phyloP scores from a whole-genome alignment of 64 coral and sea anemone genomes.

The Exaiptasia diaphana region DNA sequence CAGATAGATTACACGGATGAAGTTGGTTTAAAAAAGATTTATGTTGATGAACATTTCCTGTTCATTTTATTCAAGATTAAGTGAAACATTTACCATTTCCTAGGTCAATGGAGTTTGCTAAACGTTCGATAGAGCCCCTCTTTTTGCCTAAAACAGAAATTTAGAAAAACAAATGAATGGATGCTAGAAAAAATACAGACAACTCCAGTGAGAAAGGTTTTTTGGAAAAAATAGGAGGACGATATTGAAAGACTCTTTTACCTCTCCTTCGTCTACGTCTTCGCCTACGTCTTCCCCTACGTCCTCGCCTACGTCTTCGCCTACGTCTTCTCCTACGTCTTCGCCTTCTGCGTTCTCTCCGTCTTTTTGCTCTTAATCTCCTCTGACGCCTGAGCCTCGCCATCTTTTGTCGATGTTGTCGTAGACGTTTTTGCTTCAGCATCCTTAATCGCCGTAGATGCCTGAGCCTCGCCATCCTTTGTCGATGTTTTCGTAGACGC shows the following conservation, averaged over 20 bases:
- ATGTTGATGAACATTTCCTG: too few relatives aligned
- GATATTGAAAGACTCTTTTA: too few relatives aligned
- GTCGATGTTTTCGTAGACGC: neutral
- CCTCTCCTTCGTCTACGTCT: neutral
- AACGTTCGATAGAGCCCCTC: neutral
- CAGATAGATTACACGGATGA: too few relatives aligned
- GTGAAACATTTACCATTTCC: too few relatives aligned
- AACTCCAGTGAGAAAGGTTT: too few relatives aligned
- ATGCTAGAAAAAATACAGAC: too few relatives aligned
- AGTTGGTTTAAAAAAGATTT: too few relatives aligned
- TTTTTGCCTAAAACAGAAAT: too few relatives aligned
- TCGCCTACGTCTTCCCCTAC: neutral
- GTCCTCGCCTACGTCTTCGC: neutral
- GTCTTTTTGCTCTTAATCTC: neutral
- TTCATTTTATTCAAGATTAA: too few relatives aligned
- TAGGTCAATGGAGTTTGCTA: too few relatives aligned
- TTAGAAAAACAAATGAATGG: too few relatives aligned
- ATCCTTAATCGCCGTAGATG: neutral
- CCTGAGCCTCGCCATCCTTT: neutral
- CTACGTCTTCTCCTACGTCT: neutral
- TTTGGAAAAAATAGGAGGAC: too few relatives aligned
- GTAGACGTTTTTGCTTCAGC: neutral
- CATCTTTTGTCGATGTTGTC: neutral
- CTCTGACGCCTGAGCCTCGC: neutral
- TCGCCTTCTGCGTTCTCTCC: neutral